These are phyloP conservation scores for Drosophila pseudotalamancana DNA, from an alignment of 2,888 invertebrate genomes.

Conservation along the genomic window DNA sequence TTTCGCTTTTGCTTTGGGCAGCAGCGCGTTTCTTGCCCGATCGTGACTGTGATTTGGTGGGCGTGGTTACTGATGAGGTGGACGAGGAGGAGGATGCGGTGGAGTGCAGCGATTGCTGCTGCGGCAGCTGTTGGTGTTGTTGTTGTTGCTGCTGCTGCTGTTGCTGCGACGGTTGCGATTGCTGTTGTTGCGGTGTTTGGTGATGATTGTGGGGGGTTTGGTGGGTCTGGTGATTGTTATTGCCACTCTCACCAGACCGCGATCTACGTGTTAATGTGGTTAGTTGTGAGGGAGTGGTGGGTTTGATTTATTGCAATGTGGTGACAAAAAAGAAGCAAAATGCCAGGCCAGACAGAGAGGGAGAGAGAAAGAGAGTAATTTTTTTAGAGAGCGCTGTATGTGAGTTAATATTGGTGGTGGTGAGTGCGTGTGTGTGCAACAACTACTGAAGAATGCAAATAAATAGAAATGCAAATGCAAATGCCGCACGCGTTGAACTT, in stretches of 20 bases:
- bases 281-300: slow-evolving; percentile 3
- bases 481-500: not conserved
- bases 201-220: slow-evolving; percentile 61
- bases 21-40: slow-evolving; percentile 84
- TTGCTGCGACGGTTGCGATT: slow-evolving; percentile 37
- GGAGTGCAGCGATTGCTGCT: slow-evolving; percentile 46
- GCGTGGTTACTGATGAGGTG: slow-evolving; percentile 35
- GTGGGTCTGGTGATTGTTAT: slow-evolving; percentile 62
- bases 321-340: slow-evolving; percentile 61
- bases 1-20: slow-evolving; percentile 57
- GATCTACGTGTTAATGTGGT: slow-evolving; percentile 63
- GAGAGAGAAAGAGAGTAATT: slow-evolving; percentile 39
- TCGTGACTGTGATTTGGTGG: slow-evolving; percentile 72
- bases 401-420: slow-evolving; percentile 8
- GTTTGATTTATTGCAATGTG: slow-evolving; percentile 26
- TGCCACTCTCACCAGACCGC: slow-evolving; percentile 79
- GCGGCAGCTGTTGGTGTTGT: slow-evolving; percentile 55
- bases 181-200: slow-evolving; percentile 40
- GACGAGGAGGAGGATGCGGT: slow-evolving; percentile 35
- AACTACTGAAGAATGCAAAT: slow-evolving; percentile 7
- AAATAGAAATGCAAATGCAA: slow-evolving; percentile 21
- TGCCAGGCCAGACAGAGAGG: slow-evolving; percentile 36
- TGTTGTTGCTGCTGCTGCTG: slow-evolving; percentile 46
- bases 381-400: slow-evolving; percentile 35
- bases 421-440: not conserved